Base-by-base conservation (phyloP, 2,113 vertebrate genomes). In the Pipa parva region DNA sequence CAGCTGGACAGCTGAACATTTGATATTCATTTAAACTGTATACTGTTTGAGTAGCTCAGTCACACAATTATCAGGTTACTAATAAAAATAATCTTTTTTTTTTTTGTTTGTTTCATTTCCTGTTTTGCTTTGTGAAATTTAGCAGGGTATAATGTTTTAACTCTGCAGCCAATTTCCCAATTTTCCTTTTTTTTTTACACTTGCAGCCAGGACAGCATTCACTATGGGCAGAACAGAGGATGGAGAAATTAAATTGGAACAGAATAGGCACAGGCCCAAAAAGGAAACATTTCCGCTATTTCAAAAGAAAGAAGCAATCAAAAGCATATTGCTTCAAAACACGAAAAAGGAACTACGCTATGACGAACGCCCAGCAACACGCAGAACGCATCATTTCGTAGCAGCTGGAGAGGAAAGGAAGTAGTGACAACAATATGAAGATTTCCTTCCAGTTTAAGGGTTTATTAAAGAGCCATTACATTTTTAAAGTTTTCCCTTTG, bases 261-360 rank as follows among this genome's bases (percentile, higher is more conserved):
- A 59, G 18, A 51, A 12, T 49, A 59, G 56, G 65, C 65, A 51
- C 55, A 21, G 28, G n/a, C 71, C 46, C 63, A 55, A 21, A 27
- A 66, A 46, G 60, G 63, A 52, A 52, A 46, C 62, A 10, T 54
- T 65, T 64, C 70, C 48, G 57, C 27, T 15, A 6, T 24, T 60
- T 63, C 26, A 26, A 15, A 10, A 76, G 37, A 37, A 74, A 77
- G 72, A 66, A 12, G 59, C 28, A 73, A 71, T 26, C 24, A 62
- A 12, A 42, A 50, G 42, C 24, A 33, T 11, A 59, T 26, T 54
- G 33, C 46, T 24, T 54, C 42, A 61, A 37, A 27, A 39, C 21
- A 42, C 27, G 57, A 7, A 42, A n/a, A 42, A n/a, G 39, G 39
- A 42, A 42, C 39, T 31, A n/a, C 39, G n/a, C 5, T 15, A 13